Evolutionary conservation across 2,888 invertebrate species (phyloP), one percentile per base, ranked within the genome.

Genomic region (Tyria jacobaeae): DNA sequence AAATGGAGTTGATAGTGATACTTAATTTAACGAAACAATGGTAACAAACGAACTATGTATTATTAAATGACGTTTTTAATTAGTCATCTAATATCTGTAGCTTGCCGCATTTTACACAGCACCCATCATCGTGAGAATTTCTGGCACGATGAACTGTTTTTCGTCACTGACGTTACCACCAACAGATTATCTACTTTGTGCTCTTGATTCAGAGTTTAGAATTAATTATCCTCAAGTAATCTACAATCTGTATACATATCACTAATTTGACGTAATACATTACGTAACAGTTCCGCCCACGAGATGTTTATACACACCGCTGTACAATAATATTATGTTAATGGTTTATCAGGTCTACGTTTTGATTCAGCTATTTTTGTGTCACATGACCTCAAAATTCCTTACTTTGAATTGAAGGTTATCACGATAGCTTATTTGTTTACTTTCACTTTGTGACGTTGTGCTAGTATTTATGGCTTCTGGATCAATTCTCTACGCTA

Each of bases 281-380:
- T 64, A 70, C 64, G 70, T 72, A 70, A 75, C 55, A 60, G 58
- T 56, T 58, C 71, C 67, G 65, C 73, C 73, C 65, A 75, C 77
- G 57, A 15, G 66, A 56, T 78, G 80, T 83, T 83, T 76, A 76
- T 78, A 76, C 73, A 70, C 60, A 62, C 52, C 56, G 48, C 17
- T 52, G 58, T 68, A 67, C 55, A 67, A 61, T 60, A 57, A 66
- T 60, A 63, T 70, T 70, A 57, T 47, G 62, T 65, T 65, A 62
- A 57, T 55, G 39, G 5, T 50, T 57, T 57, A 57, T 64, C 57
- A 35, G 31, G 1, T 54, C 44, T 49, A 53, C 47, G 27, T 58
- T 56, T 66, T 54, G 60, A 68, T 66, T 64, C 50, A 54, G 60
- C 39, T 66, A 64, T 66, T 58, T 66, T 60, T 59, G 57, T 57